Evolutionary conservation across 1,140 invertebrate genomes (phyloP).

Genomic region (Listronotus bonariensis): DNA sequence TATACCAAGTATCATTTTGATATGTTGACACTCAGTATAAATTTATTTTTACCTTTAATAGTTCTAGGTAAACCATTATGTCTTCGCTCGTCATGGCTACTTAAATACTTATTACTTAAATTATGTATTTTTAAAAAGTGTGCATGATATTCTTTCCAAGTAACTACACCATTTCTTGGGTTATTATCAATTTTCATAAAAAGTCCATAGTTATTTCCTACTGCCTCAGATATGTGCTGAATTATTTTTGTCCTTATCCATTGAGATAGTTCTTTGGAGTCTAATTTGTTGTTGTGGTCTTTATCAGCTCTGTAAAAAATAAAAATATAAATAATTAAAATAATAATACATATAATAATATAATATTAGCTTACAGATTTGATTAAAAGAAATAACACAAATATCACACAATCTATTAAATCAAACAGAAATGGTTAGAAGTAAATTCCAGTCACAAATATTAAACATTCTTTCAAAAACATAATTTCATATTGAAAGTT

Average conservation of each 20-base stretch:
- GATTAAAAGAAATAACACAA: too few relatives aligned
- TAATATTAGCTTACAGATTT: too few relatives aligned
- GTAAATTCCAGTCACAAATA: too few relatives aligned
- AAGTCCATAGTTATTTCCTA: conserved; percentile 72
- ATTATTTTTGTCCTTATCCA: conserved; percentile 77
- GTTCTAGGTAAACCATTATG: conserved; percentile 60
- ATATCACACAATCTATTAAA: too few relatives aligned
- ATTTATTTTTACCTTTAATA: conserved; percentile 58
- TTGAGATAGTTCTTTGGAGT: conserved; percentile 67
- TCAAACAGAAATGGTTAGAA: too few relatives aligned
- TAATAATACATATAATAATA: too few relatives aligned
- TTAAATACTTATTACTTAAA: conserved; percentile 67
- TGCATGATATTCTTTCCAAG: conserved; percentile 79
- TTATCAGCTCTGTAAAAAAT: conserved; percentile 67
- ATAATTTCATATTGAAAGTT: too few relatives aligned
- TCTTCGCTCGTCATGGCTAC: conserved; percentile 69
- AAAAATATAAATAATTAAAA: too few relatives aligned
- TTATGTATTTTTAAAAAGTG: conserved; percentile 74
- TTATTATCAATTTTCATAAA: conserved; percentile 75
- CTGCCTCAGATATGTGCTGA: conserved; percentile 74
- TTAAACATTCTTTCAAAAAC: too few relatives aligned
- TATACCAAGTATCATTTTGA: too few relatives aligned
- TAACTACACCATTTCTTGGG: conserved; percentile 75
- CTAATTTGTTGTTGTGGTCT: conserved; percentile 65
- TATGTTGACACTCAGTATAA: too few relatives aligned